Base-by-base conservation (phyloP, 2,797 vertebrate species). In the Acrocephalus scirpaceus region DNA sequence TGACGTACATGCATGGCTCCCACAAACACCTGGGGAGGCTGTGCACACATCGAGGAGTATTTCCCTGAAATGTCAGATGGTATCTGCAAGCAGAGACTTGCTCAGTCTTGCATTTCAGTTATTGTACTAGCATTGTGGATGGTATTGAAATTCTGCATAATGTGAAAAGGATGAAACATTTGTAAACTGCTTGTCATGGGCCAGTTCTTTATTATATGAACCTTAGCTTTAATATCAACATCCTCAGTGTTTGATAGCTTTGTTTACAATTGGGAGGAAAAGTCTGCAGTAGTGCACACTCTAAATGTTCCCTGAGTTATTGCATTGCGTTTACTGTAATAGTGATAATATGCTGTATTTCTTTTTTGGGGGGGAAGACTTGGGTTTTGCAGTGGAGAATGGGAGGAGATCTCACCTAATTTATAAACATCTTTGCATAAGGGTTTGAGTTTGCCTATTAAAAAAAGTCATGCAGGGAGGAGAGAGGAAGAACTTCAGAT, bases 181-280 rank as follows among this genome's bases (percentile, higher is more conserved):
- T 97, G 95, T 97, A 97, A 97, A 98, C 96, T 97, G 97, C 97
- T 98, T 98, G 98, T 97, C 89, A 97, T 91, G 97, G 98, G 97
- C 97, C 98, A 98, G 98, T 98, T 98, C 97, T 98, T 97, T 96
- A 95, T 97, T 96, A 96, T 93, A 97, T 97, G 98, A 98, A 97
- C 98, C 97, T 98, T 97, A 98, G 98, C 97, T 98, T 98, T 98
- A 98, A 98, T 98, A 97, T 97, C 98, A 95, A 97, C 96, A 97
- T 98, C 90, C 96, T 98, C 97, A 96, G 95, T 99, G 97, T 98
- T 96, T 95, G 94, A 96, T 97, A 95, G 91, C 95, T 96, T 96
- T 96, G 96, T 97, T 97, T 97, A 97, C 94, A 97, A n/a, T 90
- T 92, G 94, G 93, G 95, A 96, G 84, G 93, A 89, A 88, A 95